Conservation (phyloP, 2,888 invertebrate species). For the Erebia ligea region DNA sequence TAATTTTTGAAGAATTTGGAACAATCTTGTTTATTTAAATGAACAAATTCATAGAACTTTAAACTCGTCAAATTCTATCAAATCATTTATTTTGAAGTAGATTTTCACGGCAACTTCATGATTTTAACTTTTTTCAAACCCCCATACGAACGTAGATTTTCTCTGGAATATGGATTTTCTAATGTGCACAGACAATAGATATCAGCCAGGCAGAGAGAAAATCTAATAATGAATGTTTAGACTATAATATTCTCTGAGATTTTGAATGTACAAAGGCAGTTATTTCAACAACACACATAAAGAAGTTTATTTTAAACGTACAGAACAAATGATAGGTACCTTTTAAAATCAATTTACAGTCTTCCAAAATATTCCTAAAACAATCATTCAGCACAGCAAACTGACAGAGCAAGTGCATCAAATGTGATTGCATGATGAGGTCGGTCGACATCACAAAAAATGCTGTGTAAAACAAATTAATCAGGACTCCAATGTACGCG, state of each 20-base stretch:
- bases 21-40: too few relatives aligned
- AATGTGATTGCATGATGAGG: conserved; percentile 62
- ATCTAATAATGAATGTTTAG: too few relatives aligned
- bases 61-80: not conserved
- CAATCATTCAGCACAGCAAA: conserved; percentile 63
- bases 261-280: too few relatives aligned
- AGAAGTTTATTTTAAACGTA: not conserved
- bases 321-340: conserved; percentile 19
- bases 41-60: too few relatives aligned
- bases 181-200: too few relatives aligned
- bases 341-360: conserved; percentile 47
- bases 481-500: conserved; percentile 52
- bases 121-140: too few relatives aligned
- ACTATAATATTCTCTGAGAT: too few relatives aligned
- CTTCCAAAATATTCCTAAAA: conserved; percentile 59
- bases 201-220: too few relatives aligned
- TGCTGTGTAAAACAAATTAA: conserved; percentile 61
- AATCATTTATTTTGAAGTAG: not conserved
- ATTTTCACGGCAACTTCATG: not conserved
- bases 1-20: too few relatives aligned
- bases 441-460: conserved; percentile 70
- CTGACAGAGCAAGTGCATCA: conserved; percentile 68
- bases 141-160: too few relatives aligned
- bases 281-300: too few relatives aligned
- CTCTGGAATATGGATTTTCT: too few relatives aligned